These are phyloP conservation scores for Coremacera marginata DNA, from an alignment of 2,888 invertebrate genomes.

Conservation along the genomic window DNA sequence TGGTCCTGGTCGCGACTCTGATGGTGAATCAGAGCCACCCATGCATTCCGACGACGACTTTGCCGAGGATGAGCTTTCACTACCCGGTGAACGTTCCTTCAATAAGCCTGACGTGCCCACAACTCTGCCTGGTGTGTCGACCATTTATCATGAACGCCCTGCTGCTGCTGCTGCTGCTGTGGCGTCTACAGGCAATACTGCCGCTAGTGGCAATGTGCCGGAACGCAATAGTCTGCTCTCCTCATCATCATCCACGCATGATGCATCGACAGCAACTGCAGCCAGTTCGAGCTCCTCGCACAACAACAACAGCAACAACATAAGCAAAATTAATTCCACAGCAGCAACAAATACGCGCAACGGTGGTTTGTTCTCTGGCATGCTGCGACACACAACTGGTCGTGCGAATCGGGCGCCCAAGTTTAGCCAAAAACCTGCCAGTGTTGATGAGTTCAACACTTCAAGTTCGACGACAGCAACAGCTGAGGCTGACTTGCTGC, in stretches of 20 bases:
- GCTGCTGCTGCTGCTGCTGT: constrained; percentile 13
- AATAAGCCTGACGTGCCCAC: constrained; percentile 56
- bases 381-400: constrained; percentile 54
- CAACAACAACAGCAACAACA: constrained; percentile 50
- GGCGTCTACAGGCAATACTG: constrained; percentile 28
- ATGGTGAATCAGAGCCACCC: constrained; percentile 75
- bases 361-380: constrained; percentile 52
- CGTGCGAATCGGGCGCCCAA: constrained; percentile 40
- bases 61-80: constrained; percentile 84
- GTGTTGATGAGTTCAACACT: constrained; percentile 56
- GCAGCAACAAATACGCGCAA: constrained; percentile 32
- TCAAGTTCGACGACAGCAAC: constrained; percentile 58
- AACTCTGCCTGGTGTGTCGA: constrained; percentile 10
- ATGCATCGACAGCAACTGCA: constrained; percentile 61
- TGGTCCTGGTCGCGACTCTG: constrained; percentile 74
- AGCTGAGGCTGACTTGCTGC: constrained; percentile 55
- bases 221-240: constrained; percentile 67
- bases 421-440: constrained; percentile 24
- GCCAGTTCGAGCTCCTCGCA: constrained; percentile 53
- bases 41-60: constrained; percentile 86
- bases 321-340: constrained; percentile 42
- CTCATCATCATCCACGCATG: constrained; percentile 65
- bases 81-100: constrained; percentile 70
- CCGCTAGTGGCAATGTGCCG: constrained; percentile 45
- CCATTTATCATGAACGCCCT: constrained; percentile 25